These are phyloP conservation scores for Saxidomus purpurata DNA, from an alignment of 1,140 invertebrate species.

Conservation along the genomic window DNA sequence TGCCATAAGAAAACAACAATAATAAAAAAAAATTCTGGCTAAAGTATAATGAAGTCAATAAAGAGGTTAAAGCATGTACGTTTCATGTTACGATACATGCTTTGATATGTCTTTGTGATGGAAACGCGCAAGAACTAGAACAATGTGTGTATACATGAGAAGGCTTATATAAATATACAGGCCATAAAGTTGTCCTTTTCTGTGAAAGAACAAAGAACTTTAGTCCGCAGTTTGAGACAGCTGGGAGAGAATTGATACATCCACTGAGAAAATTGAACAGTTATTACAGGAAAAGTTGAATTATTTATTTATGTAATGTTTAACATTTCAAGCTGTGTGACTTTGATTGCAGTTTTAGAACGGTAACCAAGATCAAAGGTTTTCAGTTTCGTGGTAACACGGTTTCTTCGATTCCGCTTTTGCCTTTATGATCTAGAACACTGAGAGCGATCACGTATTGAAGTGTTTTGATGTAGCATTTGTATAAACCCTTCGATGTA, in stretches of 20 bases:
- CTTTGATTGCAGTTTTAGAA: constrained; percentile 1
- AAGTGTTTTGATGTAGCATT: background rate
- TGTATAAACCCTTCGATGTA: background rate
- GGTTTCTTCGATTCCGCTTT: background rate
- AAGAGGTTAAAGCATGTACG: too few relatives aligned
- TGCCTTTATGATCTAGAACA: background rate
- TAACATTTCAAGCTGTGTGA: background rate
- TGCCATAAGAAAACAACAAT: too few relatives aligned
- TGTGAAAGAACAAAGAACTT: background rate
- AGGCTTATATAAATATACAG: too few relatives aligned
- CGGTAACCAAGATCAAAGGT: background rate
- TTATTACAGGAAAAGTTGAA: background rate
- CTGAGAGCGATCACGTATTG: background rate
- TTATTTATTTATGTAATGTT: background rate
- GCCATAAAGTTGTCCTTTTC: too few relatives aligned
- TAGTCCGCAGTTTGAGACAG: background rate
- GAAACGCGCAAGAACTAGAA: too few relatives aligned
- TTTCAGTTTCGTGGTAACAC: background rate
- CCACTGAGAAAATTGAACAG: background rate
- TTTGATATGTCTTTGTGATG: too few relatives aligned
- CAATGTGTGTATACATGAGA: too few relatives aligned
- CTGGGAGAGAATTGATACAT: too few relatives aligned
- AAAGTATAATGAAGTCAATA: too few relatives aligned
- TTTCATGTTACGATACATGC: too few relatives aligned
- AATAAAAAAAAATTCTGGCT: too few relatives aligned